Percentiles rank a stretch among this genome's conserved stretches.
Conservation (phyloP, 2,113 vertebrate genomes). For the Romanogobio albipinnatus region DNA sequence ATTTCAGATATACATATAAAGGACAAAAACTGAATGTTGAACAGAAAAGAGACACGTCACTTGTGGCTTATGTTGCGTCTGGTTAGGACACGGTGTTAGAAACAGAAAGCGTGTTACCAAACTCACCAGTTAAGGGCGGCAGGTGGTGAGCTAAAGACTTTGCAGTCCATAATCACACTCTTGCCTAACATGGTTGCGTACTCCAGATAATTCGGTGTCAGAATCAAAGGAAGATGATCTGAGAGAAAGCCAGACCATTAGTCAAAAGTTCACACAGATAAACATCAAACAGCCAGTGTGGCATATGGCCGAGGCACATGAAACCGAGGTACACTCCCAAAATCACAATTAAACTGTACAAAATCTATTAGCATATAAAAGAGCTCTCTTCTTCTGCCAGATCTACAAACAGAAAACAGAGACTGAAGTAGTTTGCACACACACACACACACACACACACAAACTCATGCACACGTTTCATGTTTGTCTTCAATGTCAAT, state of each 20-base stretch:
- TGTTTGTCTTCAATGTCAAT: constrained; percentile 24
- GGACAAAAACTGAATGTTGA: not conserved
- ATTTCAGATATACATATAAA: not conserved
- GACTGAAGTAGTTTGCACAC: not conserved
- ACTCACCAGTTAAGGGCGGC: constrained; percentile 84
- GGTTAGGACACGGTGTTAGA: not conserved
- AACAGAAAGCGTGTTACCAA: not conserved
- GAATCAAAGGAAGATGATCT: constrained; percentile 87
- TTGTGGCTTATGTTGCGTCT: not conserved
- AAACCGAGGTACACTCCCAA: not conserved
- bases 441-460: constrained; percentile 26
- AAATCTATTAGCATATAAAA: constrained; percentile 55
- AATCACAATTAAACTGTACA: constrained; percentile 45
- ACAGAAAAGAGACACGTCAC: not conserved
- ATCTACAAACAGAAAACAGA: constrained; percentile 16
- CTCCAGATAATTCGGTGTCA: constrained; percentile 79
- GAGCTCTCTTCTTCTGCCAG: constrained; percentile 18
- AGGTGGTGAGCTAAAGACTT: constrained; percentile 86
- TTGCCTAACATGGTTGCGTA: constrained; percentile 81
- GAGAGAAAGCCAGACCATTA: constrained; percentile 33
- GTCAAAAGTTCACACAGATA: constrained; percentile 1
- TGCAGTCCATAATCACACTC: constrained; percentile 80
- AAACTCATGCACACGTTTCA: not conserved
- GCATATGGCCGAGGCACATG: not conserved
- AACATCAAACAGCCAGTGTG: constrained; percentile 28